Evolutionary conservation across 2,888 invertebrate genomes (phyloP).

Genomic region (Ophioninae sp.): DNA sequence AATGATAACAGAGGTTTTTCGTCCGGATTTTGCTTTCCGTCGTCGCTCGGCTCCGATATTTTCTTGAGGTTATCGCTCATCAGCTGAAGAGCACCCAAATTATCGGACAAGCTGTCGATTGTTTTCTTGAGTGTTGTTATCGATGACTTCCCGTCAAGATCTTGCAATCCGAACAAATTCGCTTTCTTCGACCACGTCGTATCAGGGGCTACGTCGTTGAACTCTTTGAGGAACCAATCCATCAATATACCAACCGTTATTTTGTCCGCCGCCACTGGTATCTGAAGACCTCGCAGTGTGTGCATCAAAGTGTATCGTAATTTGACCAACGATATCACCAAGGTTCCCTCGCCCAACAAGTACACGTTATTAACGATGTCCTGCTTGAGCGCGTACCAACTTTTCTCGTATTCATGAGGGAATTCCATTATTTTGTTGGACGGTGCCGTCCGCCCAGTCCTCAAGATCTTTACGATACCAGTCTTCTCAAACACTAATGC

Average conservation of each 20-base stretch:
- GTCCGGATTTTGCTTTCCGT: background rate
- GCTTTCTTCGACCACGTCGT: background rate
- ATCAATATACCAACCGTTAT: constrained; percentile 65
- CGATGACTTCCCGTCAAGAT: background rate
- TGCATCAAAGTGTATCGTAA: constrained; percentile 69
- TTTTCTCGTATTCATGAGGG: constrained; percentile 66
- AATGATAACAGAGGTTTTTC: background rate
- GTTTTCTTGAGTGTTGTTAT: background rate
- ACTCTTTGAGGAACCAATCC: constrained; percentile 74
- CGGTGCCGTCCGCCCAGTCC: constrained; percentile 39
- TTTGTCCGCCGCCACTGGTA: constrained; percentile 42
- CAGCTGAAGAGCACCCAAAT: background rate
- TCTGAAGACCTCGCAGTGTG: constrained; percentile 65
- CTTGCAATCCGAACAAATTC: background rate
- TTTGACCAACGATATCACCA: constrained; percentile 66
- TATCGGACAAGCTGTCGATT: background rate
- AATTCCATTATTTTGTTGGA: constrained; percentile 12
- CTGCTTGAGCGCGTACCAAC: constrained; percentile 74
- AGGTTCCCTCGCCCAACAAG: constrained; percentile 61
- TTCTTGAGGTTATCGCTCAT: background rate
- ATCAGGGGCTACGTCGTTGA: constrained; percentile 42
- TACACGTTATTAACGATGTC: constrained; percentile 73
- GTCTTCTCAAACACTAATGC: constrained; percentile 53
- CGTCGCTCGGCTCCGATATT: background rate
- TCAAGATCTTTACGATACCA: constrained; percentile 55